Percentiles rank a stretch among this genome's conserved stretches.
Evolutionary conservation across 37 sponge, comb jelly and placozoan genomes (phyloP).

Genomic region (Tethya wilhelma): DNA sequence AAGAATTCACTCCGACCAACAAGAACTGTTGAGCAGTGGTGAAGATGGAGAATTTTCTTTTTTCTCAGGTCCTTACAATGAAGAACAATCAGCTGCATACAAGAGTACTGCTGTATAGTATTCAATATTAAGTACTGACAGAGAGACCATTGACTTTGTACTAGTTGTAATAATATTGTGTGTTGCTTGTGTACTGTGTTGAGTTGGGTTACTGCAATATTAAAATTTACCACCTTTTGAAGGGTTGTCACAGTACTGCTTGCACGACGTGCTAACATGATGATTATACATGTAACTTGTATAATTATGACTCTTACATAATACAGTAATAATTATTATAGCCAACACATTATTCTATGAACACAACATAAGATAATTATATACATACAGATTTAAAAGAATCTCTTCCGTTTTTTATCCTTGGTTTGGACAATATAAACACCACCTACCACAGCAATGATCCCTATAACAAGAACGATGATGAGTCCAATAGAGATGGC

Average conservation of each 20-base stretch:
- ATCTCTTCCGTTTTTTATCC: constrained; percentile 38
- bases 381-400: constrained; percentile 43
- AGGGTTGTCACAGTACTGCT: not conserved
- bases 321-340: not conserved
- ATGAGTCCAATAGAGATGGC: constrained; percentile 42
- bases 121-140: too few species aligned
- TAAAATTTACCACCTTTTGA: too few species aligned
- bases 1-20: not conserved
- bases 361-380: too few species aligned
- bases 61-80: too few species aligned
- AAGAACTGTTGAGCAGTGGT: not conserved
- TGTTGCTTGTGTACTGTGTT: too few species aligned
- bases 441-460: constrained; percentile 50
- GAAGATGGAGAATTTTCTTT: too few species aligned
- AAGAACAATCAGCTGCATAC: too few species aligned
- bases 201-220: too few species aligned
- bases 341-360: too few species aligned
- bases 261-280: not conserved
- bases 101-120: too few species aligned
- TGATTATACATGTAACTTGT: not conserved
- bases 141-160: too few species aligned
- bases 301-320: not conserved
- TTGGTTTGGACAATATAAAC: constrained; percentile 42
- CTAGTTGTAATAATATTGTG: too few species aligned
- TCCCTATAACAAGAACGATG: constrained; percentile 35